phyloP scores from a whole-genome alignment of 2,888 invertebrate genomes.

The Cheilosia scutellata region DNA sequence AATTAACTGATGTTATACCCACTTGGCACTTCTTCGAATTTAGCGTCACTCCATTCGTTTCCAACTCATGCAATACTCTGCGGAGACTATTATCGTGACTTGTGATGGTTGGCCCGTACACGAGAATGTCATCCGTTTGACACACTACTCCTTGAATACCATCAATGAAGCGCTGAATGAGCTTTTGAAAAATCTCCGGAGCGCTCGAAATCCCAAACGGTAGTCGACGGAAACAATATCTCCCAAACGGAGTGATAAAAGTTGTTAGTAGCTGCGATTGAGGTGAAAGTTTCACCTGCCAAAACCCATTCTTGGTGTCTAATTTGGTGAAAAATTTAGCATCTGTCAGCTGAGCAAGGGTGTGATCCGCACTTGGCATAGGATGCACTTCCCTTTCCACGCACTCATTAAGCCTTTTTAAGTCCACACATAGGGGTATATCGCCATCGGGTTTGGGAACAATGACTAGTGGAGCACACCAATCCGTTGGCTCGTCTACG shows the following conservation, averaged over 20 bases:
- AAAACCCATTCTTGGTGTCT: slow-evolving; percentile 77
- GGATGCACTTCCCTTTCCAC: slow-evolving; percentile 66
- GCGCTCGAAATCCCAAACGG: slow-evolving; percentile 54
- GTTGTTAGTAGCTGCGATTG: slow-evolving; percentile 34
- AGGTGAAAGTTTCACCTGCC: slow-evolving; percentile 43
- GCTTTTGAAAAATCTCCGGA: slow-evolving; percentile 56
- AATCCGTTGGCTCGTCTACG: slow-evolving; percentile 45
- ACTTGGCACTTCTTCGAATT: slow-evolving; percentile 52
- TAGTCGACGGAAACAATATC: slow-evolving; percentile 43
- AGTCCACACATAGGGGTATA: slow-evolving; percentile 21
- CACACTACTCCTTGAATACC: slow-evolving; percentile 40
- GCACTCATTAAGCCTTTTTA: slow-evolving; percentile 7
- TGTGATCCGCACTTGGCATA: slow-evolving; percentile 74
- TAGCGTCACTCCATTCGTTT: slow-evolving; percentile 22
- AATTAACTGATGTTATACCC: slow-evolving; percentile 22
- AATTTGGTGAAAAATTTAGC: slow-evolving; percentile 78
- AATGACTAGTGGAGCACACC: slow-evolving; percentile 51
- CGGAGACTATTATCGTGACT: too few relatives aligned
- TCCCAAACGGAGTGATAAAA: slow-evolving; percentile 59
- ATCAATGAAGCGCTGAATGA: slow-evolving; percentile 39
- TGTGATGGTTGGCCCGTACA: too few relatives aligned
- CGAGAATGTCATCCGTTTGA: slow-evolving; percentile 15
- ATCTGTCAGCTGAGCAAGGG: slow-evolving; percentile 69
- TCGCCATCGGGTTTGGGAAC: slow-evolving; percentile 25
- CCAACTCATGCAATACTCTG: neutral